A percentile compares a stretch with the other conserved stretches of the same genome.
phyloP scores from a whole-genome alignment of 2,113 vertebrate species.

The Tringa solitaria region DNA sequence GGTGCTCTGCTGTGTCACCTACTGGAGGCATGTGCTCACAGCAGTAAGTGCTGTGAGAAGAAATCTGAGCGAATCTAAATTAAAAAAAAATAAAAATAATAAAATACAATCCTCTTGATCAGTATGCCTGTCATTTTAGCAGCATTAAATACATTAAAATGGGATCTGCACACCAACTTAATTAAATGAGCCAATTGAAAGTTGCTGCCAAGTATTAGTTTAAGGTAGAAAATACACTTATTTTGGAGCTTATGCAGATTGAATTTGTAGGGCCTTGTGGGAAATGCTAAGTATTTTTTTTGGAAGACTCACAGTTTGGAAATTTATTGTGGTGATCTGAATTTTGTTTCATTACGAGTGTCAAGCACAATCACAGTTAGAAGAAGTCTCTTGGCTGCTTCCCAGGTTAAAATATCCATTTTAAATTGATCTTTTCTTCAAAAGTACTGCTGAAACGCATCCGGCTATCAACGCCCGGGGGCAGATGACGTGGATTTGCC shows the following conservation, averaged over 20 bases:
- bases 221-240: slow-evolving; percentile 62
- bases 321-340: slow-evolving; percentile 49
- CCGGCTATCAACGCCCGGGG: neutral
- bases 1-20: neutral
- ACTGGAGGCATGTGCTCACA: neutral
- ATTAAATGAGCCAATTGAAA: slow-evolving; percentile 58
- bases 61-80: neutral
- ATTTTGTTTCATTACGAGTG: slow-evolving; percentile 37
- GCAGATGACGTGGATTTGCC: neutral
- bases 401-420: slow-evolving; percentile 7
- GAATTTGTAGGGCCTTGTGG: slow-evolving; percentile 49
- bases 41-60: neutral
- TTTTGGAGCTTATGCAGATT: slow-evolving; percentile 66
- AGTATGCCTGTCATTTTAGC: slow-evolving; percentile 33
- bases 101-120: slow-evolving; percentile 31
- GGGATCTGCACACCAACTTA: slow-evolving; percentile 43
- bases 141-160: neutral
- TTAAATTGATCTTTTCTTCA: neutral
- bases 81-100: slow-evolving; percentile 1
- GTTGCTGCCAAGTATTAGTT: slow-evolving; percentile 57
- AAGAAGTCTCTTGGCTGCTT: slow-evolving; percentile 38
- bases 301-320: slow-evolving; percentile 19
- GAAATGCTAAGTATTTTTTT: neutral
- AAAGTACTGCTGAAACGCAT: neutral
- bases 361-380: slow-evolving; percentile 47